phyloP scores from a whole-genome alignment of 2,113 vertebrate species.

The Seriola rivoliana region DNA sequence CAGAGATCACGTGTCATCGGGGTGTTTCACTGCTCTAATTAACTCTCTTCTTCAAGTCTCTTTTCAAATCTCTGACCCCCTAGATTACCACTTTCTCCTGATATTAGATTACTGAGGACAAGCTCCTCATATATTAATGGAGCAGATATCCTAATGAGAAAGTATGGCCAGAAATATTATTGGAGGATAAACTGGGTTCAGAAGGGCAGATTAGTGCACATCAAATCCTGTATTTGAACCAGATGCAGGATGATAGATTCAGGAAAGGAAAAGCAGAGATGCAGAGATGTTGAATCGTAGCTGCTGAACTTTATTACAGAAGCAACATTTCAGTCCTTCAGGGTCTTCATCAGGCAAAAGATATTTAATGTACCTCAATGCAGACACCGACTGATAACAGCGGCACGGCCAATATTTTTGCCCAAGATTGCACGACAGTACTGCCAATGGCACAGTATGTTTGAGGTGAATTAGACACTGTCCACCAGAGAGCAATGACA shows the following conservation, averaged over 20 bases:
- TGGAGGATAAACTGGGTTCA: not conserved
- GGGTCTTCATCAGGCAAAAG: not conserved
- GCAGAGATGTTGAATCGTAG: not conserved
- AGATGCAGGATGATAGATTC: not conserved
- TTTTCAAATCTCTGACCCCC: constrained; percentile 35
- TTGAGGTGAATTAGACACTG: not conserved
- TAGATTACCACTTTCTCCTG: not conserved
- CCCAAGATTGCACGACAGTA: no score
- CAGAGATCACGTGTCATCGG: constrained; percentile 41
- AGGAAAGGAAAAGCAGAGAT: not conserved
- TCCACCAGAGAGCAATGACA: not conserved
- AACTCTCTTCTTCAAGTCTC: constrained; percentile 38
- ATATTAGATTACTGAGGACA: not conserved
- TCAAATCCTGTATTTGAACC: not conserved
- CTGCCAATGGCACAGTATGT: not conserved
- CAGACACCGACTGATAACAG: not conserved
- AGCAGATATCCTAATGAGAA: not conserved
- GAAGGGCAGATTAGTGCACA: not conserved
- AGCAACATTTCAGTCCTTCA: not conserved
- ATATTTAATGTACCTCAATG: not conserved
- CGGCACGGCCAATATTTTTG: no score
- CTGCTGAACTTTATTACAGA: not conserved
- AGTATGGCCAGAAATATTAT: not conserved
- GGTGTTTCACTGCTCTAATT: constrained; percentile 45
- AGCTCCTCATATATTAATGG: not conserved